Percentiles rank a stretch among this genome's conserved stretches.
Evolutionary conservation across 37 sponge, comb jelly and placozoan species (phyloP).

Genomic region (Sycon ciliatum): DNA sequence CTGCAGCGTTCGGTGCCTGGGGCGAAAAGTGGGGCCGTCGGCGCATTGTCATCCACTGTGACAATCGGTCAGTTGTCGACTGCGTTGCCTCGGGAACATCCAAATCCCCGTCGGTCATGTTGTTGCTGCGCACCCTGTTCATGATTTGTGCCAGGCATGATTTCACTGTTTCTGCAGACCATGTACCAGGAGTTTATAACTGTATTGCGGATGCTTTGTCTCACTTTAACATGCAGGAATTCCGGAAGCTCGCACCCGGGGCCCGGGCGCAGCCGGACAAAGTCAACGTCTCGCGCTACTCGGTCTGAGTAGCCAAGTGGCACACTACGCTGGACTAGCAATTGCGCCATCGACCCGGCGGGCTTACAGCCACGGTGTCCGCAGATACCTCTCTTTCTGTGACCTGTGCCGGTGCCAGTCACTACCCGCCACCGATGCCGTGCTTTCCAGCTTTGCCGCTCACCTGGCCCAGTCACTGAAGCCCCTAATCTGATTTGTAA

Average conservation of each 20-base stretch:
- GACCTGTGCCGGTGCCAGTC: no score
- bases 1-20: constrained; percentile 24
- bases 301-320: background rate
- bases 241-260: no score
- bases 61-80: constrained; percentile 51
- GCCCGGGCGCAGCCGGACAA: no score
- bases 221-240: no score
- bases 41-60: constrained; percentile 17
- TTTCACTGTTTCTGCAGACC: no score
- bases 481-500: background rate
- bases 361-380: background rate
- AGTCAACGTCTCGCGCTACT: no score
- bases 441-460: background rate
- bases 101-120: constrained; percentile 19
- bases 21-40: constrained; percentile 25
- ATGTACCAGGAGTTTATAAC: no score
- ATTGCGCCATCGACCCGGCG: background rate
- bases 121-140: constrained; percentile 39
- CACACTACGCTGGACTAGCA: background rate
- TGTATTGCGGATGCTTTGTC: constrained; percentile 53
- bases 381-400: no score
- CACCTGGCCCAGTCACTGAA: background rate
- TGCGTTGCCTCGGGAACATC: constrained; percentile 14
- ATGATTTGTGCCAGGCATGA: no score
- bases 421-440: constrained; percentile 6